Evolutionary conservation across 1,140 invertebrate species (phyloP), one percentile per base, ranked within the genome.

Genomic region (Drosophila azteca): DNA sequence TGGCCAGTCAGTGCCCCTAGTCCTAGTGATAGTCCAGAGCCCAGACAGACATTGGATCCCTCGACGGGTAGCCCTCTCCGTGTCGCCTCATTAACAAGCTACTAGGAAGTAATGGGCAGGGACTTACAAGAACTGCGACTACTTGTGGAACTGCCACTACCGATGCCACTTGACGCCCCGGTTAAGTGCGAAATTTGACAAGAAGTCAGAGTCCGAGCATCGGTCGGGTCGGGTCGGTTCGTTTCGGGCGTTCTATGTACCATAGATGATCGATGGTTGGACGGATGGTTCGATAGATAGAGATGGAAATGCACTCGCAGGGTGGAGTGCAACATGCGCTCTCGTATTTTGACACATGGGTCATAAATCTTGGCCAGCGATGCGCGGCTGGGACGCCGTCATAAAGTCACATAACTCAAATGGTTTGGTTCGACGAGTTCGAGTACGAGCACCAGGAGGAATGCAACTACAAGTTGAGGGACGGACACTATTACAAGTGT

Each of bases 281-380:
- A 26, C n/a, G 13, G 26, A 26, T 26, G 41, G 17, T 39, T 9
- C 20, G 17, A 5, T 26, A 31, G 8, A 49, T 15, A 9, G 6
- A 35, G 8, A 50, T 20, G 13, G 45, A 9, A 43, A 51, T 11
- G 43, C 8, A 7, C 11, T 50, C 8, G 31, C 31, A 3, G 31
- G 29, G 9, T 39, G 3, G 8, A 39, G 35, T 39, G 77, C 39
- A 82, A 82, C 50, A 79, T 48, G 72, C 61, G 59, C 64, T 59
- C 69, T 83, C 77, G 59, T 88, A 88, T 88, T 88, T 83, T 88
- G 84, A 89, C 83, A 88, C 76, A 88, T 77, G 79, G 67, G 49
- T 55, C 83, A 88, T 88, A 88, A 88, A 88, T 88, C 83, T 79
- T 54, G 71, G 53, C 43, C 74, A 77, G 57, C 46, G 58, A 59